These are phyloP conservation scores for Leucoptera coffeella DNA, from an alignment of 2,888 invertebrate genomes.

Conservation along the genomic window DNA sequence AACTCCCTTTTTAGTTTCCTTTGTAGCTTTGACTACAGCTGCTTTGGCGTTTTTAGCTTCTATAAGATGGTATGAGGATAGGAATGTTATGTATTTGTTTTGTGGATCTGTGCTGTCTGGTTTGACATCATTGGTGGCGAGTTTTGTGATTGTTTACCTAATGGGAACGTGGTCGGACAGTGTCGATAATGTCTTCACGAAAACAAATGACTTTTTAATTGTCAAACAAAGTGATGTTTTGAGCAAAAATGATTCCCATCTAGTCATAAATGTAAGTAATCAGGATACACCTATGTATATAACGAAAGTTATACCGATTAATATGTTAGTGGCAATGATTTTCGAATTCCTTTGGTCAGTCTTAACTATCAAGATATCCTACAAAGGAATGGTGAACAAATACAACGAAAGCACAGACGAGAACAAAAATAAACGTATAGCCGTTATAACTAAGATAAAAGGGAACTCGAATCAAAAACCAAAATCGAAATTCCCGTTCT, in stretches of 20 bases:
- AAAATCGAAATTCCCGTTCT: too few relatives aligned
- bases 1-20: slow-evolving; percentile 41
- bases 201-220: slow-evolving; percentile 26
- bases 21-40: slow-evolving; percentile 46
- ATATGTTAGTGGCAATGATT: slow-evolving; percentile 53
- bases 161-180: slow-evolving; percentile 23
- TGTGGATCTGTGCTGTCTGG: slow-evolving; percentile 48
- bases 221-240: slow-evolving; percentile 28
- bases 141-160: slow-evolving; percentile 34
- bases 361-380: slow-evolving; percentile 52
- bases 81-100: slow-evolving; percentile 59
- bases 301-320: slow-evolving; percentile 46
- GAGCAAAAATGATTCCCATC: slow-evolving; percentile 27
- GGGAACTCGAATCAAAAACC: too few relatives aligned
- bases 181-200: slow-evolving; percentile 23
- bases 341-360: slow-evolving; percentile 57
- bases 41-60: slow-evolving; percentile 56
- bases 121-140: slow-evolving; percentile 33
- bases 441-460: slow-evolving; percentile 50
- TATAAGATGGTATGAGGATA: slow-evolving; percentile 60
- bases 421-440: slow-evolving; percentile 40
- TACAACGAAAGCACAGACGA: slow-evolving; percentile 49
- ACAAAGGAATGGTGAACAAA: slow-evolving; percentile 54
- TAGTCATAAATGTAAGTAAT: slow-evolving; percentile 17
- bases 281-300: slow-evolving; percentile 22